A percentile compares a stretch with the other conserved stretches of the same genome.
Conservation (phyloP, 2,113 vertebrate species). For the Athene noctua region DNA sequence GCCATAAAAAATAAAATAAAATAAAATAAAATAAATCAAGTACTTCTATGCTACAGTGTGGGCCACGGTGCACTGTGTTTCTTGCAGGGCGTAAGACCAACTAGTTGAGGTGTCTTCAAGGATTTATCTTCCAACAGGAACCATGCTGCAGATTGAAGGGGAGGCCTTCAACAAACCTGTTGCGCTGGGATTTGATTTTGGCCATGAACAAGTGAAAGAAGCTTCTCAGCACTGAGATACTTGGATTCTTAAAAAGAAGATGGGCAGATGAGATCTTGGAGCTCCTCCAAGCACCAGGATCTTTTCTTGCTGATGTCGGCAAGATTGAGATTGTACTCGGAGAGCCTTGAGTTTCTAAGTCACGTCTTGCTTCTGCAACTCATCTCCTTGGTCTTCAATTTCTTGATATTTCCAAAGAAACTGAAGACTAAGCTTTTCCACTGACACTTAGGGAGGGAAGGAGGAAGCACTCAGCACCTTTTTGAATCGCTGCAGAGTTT, state of each 20-base stretch:
- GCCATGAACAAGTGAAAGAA: background rate
- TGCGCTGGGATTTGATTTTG: background rate
- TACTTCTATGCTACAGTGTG: accelerated
- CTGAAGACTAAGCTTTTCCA: background rate
- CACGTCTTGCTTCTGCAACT: background rate
- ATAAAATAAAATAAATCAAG: background rate
- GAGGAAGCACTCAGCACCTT: background rate
- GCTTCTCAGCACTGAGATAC: background rate
- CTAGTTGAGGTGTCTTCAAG: background rate
- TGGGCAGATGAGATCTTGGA: background rate
- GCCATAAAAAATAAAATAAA: background rate
- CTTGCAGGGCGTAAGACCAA: background rate
- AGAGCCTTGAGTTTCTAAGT: background rate
- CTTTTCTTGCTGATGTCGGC: background rate
- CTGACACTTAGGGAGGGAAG: background rate
- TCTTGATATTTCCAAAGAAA: background rate
- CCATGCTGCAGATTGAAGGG: background rate
- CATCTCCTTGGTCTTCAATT: background rate
- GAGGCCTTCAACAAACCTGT: background rate
- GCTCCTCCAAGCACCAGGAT: background rate
- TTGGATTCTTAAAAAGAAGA: background rate
- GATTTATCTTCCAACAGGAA: background rate
- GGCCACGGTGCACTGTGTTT: too few species aligned
- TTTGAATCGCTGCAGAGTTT: background rate
- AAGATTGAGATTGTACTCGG: background rate